Evolutionary conservation across 2,113 vertebrate genomes (phyloP).

Genomic region (Cavia porcellus): DNA sequence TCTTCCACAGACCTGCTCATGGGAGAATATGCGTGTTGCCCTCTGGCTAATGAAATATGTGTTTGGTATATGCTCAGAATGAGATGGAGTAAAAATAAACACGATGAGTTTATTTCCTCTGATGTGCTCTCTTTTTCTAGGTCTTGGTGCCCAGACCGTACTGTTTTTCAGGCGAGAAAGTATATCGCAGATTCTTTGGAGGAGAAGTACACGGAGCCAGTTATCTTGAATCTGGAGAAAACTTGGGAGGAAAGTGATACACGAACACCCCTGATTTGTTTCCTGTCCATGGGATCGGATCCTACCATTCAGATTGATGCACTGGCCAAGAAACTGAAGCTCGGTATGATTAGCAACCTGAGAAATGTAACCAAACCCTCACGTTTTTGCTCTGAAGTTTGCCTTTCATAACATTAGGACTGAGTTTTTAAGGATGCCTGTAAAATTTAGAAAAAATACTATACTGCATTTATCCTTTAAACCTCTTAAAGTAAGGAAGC

Average conservation of each 20-base stretch:
- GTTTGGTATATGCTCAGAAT: slow-evolving; percentile 31
- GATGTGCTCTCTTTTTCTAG: slow-evolving; percentile 80
- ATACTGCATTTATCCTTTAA: background rate
- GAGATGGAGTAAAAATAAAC: slow-evolving; percentile 1
- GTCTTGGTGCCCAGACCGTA: slow-evolving; percentile 91
- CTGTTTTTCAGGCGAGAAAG: slow-evolving; percentile 89
- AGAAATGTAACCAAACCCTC: background rate
- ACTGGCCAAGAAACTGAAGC: slow-evolving; percentile 87
- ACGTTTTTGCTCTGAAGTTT: background rate
- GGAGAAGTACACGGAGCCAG: slow-evolving; percentile 89
- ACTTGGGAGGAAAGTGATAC: slow-evolving; percentile 90
- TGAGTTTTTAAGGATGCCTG: background rate
- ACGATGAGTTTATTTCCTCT: slow-evolving; percentile 53
- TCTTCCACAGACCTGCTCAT: background rate
- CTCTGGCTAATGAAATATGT: slow-evolving; percentile 17
- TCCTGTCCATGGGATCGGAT: slow-evolving; percentile 90
- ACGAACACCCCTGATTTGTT: slow-evolving; percentile 89
- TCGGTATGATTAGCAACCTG: slow-evolving; percentile 84
- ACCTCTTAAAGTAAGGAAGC: background rate
- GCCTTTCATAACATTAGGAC: background rate
- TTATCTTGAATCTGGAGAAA: slow-evolving; percentile 89
- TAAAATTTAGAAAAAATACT: slow-evolving; percentile 36
- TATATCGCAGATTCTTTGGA: slow-evolving; percentile 88
- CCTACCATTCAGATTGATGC: slow-evolving; percentile 88
- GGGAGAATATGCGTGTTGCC: background rate